phyloP scores from a whole-genome alignment of 2,113 vertebrate species.

The Cavia aperea region DNA sequence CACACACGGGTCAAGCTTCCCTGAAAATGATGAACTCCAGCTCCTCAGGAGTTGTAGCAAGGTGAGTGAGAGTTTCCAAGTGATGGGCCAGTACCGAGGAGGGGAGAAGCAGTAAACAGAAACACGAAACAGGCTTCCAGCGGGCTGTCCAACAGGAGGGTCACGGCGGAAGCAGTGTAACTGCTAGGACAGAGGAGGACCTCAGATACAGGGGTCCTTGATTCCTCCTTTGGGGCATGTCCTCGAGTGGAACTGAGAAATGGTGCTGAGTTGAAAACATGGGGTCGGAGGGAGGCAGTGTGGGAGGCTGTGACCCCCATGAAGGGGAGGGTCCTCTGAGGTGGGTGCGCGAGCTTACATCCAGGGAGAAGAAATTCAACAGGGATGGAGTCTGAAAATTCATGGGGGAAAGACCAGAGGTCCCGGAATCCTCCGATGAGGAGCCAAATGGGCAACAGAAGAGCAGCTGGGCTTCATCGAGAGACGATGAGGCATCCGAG shows the following conservation, averaged over 20 bases:
- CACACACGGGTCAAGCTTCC: neutral
- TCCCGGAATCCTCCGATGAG: neutral
- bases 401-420: neutral
- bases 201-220: neutral
- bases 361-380: neutral
- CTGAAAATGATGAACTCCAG: neutral
- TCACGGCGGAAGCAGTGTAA: neutral
- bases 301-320: fast-evolving
- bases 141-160: neutral
- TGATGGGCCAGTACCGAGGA: neutral
- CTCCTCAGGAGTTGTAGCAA: neutral
- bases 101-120: neutral
- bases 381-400: neutral
- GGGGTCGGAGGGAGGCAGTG: no score
- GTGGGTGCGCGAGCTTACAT: neutral
- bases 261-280: neutral
- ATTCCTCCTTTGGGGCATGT: neutral
- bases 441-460: neutral
- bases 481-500: neutral
- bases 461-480: neutral
- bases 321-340: neutral
- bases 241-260: neutral
- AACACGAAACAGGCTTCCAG: neutral
- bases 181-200: neutral
- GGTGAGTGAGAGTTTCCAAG: neutral